Base-by-base conservation (phyloP, 2,113 vertebrate species). In the Etheostoma spectabile region DNA sequence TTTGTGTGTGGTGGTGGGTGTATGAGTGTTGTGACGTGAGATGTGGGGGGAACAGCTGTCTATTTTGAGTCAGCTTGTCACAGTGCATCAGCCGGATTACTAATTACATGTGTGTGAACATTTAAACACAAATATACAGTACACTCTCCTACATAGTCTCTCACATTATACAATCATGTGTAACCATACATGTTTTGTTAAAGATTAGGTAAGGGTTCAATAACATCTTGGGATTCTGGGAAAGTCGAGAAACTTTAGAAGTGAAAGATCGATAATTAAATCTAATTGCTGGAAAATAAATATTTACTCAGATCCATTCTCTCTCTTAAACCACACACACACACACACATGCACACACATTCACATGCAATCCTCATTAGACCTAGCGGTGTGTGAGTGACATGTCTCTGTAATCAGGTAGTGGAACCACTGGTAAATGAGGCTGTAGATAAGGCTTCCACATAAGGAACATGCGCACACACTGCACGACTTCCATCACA, bases 341-440 rank as follows among this genome's bases (percentile, higher is more conserved):
- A 69, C 56, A 59, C 42, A 21, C n/a, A 76, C 76, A 64, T 1
- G 60, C 8, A n/a, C 42, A 35, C 69, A 64, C 57, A 65, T 22
- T 19, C 24, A 64, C 60, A 62, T 3, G 63, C 53, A 81, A 55
- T 57, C 71, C 62, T 65, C 35, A 70, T 61, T 69, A 55, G 13
- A 35, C 21, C 16, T 57, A 13, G 56, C 10, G 14, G 18, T 74
- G 74, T 56, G 53, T 77, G 70, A 73, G 67, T 70, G 65, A 57
- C 22, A 16, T 46, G 67, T 77, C 30, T 77, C 30, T 70, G 63
- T 77, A 78, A 69, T 81, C 70, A 79, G 74, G 46, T 51, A 24
- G 5, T 70, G 80, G 76, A 77, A 70, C 38, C 52, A 67, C 65
- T 68, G 4, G 42, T 49, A 60, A 85, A 80, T 59, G 49, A 77